A percentile compares a stretch with the other conserved stretches of the same genome.
These are phyloP conservation scores for Caradrina clavipalpis DNA, from an alignment of 2,888 invertebrate species.

Conservation along the genomic window DNA sequence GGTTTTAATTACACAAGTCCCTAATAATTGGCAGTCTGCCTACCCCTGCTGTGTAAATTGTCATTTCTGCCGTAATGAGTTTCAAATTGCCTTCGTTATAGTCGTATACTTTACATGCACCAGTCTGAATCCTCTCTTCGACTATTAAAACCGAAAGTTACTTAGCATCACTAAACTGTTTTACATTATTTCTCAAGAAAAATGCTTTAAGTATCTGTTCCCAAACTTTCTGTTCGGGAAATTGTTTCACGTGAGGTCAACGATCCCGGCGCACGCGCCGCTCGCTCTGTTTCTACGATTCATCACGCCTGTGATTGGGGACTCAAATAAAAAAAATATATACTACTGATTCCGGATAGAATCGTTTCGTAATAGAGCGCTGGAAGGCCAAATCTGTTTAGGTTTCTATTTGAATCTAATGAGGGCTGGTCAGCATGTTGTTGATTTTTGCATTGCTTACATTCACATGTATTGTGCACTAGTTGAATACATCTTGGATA, in stretches of 20 bases:
- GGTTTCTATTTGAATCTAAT: too few species aligned
- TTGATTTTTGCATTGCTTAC: too few species aligned
- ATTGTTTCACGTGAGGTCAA: conserved; percentile 70
- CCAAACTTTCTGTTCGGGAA: conserved; percentile 68
- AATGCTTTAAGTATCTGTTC: conserved; percentile 54
- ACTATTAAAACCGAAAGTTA: conserved; percentile 1
- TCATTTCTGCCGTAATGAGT: background rate
- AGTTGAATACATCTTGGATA: too few species aligned
- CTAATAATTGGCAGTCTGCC: background rate
- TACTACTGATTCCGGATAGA: conserved; percentile 50
- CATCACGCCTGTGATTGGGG: conserved; percentile 73
- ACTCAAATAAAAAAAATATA: conserved; percentile 60
- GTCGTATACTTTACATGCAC: background rate
- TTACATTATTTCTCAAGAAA: conserved; percentile 55
- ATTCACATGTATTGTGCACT: too few species aligned
- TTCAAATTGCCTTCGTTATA: background rate
- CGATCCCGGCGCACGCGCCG: conserved; percentile 74
- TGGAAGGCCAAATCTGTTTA: conserved; percentile 17
- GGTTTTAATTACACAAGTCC: background rate
- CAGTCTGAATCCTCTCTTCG: conserved; percentile 1
- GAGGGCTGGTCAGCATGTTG: too few species aligned
- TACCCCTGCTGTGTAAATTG: background rate
- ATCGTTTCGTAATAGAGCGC: conserved; percentile 51
- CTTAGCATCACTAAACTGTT: conserved; percentile 4
- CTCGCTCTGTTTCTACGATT: conserved; percentile 78